These are phyloP conservation scores for Prionailurus viverrinus DNA, from an alignment of 2,113 vertebrate species.

Conservation along the genomic window DNA sequence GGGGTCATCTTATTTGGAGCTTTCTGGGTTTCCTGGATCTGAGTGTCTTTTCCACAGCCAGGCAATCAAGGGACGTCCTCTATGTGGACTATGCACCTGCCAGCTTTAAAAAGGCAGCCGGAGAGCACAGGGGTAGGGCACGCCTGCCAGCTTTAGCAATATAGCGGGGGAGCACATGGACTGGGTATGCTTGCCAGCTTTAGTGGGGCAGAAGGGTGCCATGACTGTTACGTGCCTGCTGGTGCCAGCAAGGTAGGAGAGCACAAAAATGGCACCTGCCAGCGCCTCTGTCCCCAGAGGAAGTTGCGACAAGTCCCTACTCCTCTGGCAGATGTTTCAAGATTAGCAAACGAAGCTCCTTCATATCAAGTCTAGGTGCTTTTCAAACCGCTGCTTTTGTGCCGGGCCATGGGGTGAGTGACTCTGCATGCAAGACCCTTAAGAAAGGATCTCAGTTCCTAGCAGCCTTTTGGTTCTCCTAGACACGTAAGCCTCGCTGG, in stretches of 20 bases:
- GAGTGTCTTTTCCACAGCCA: not conserved
- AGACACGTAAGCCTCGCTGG: not conserved
- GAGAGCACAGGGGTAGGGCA: not conserved
- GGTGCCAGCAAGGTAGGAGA: not conserved
- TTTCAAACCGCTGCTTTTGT: not conserved
- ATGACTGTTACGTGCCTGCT: not conserved
- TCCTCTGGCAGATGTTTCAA: not conserved
- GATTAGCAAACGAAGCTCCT: not conserved
- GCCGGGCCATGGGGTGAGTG: not conserved
- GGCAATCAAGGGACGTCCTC: not conserved
- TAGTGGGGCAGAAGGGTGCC: not conserved
- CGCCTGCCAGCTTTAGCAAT: not conserved
- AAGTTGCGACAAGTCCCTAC: not conserved
- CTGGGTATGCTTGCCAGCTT: not conserved
- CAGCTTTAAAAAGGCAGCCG: not conserved
- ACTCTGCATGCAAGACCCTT: not conserved
- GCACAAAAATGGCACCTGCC: not conserved
- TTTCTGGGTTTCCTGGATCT: not conserved
- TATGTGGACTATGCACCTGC: not conserved
- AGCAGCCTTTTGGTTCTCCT: not conserved
- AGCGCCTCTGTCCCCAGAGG: not conserved
- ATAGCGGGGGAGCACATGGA: not conserved
- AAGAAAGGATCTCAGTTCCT: not conserved
- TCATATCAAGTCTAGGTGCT: not conserved
- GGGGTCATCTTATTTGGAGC: not conserved